Evolutionary conservation across 2,797 vertebrate genomes (phyloP).

Genomic region (Phalloptychus januarius): DNA sequence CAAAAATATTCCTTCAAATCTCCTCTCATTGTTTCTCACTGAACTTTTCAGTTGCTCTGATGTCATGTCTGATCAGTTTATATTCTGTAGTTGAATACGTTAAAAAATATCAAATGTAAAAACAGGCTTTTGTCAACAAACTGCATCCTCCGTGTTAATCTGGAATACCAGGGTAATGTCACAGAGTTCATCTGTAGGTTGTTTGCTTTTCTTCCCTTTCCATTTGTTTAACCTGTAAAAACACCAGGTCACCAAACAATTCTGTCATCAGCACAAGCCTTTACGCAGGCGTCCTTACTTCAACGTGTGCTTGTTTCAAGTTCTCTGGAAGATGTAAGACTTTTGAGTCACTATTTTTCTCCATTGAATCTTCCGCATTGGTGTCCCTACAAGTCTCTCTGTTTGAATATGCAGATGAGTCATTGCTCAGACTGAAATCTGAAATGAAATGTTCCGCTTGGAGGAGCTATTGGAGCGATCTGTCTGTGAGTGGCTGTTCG

Average conservation of each 20-base stretch:
- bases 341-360: neutral
- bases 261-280: slow-evolving; percentile 47
- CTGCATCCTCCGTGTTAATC: neutral
- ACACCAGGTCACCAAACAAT: slow-evolving; percentile 47
- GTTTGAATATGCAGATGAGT: slow-evolving; percentile 6
- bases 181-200: slow-evolving; percentile 17
- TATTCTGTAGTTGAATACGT: neutral
- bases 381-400: neutral
- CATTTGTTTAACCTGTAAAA: slow-evolving; percentile 51
- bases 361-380: neutral
- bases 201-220: slow-evolving; percentile 34
- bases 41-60: neutral
- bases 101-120: neutral
- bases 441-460: slow-evolving; percentile 14
- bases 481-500: slow-evolving; percentile 25
- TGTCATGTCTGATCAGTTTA: neutral
- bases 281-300: neutral
- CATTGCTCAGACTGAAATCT: slow-evolving; percentile 13
- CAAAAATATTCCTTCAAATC: neutral
- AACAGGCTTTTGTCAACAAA: neutral
- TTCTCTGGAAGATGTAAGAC: neutral
- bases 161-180: neutral
- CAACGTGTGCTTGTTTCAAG: neutral
- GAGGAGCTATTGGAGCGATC: slow-evolving; percentile 11
- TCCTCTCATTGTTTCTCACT: neutral